A percentile compares a stretch with the other conserved stretches of the same genome.
These are phyloP conservation scores for Rhabdomys pumilio DNA, from an alignment of 2,797 vertebrate species.

Conservation along the genomic window DNA sequence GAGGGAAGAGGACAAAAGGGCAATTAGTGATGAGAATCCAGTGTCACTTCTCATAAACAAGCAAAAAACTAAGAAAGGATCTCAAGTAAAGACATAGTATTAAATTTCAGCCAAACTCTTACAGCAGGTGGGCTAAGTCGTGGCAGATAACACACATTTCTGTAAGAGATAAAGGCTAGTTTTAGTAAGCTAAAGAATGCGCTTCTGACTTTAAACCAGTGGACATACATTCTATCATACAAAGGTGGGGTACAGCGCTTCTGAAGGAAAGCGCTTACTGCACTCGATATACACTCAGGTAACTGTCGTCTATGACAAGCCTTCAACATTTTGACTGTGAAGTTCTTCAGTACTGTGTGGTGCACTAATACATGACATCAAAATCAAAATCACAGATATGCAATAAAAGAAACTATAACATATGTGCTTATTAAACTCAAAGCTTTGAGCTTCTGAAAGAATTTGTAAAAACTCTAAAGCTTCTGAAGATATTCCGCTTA, in stretches of 20 bases:
- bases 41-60: constrained; percentile 13
- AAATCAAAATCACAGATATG: constrained; percentile 54
- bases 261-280: neutral
- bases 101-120: constrained; percentile 28
- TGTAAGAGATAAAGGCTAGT: neutral
- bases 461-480: constrained; percentile 45
- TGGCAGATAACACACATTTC: neutral
- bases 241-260: neutral
- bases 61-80: neutral
- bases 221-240: neutral
- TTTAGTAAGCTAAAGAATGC: neutral
- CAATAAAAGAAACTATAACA: constrained; percentile 47
- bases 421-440: constrained; percentile 28
- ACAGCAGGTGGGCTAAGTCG: neutral
- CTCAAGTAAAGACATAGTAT: constrained; percentile 19
- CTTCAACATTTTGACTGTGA: constrained; percentile 34
- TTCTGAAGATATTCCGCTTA: constrained; percentile 10
- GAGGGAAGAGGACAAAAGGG: constrained; percentile 68
- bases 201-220: constrained; percentile 23
- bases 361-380: neutral
- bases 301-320: constrained; percentile 15
- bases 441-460: constrained; percentile 11
- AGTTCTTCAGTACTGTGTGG: neutral
- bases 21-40: constrained; percentile 3
- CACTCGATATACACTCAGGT: constrained; percentile 24